phyloP scores from a whole-genome alignment of 2,113 vertebrate genomes.

The Oreochromis spilurus region DNA sequence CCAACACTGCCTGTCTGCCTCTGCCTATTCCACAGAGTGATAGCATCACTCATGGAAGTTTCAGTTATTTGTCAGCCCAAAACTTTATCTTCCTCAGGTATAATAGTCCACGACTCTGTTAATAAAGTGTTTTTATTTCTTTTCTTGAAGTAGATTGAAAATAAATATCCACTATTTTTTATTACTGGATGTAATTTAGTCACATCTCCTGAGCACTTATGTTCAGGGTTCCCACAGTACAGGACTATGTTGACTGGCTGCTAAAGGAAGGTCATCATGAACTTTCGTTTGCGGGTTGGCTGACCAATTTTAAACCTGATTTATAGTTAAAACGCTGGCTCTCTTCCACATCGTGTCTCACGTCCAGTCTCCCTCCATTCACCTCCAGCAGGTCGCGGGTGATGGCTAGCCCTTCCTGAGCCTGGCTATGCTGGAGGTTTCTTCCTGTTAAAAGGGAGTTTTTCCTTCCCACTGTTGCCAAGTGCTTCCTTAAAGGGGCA shows the following conservation, averaged over 20 bases:
- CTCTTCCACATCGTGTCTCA: not conserved
- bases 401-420: not conserved
- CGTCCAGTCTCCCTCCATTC: not conserved
- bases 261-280: not conserved
- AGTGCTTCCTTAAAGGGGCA: not conserved
- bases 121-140: not conserved
- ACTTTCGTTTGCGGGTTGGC: not conserved
- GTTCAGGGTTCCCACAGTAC: not conserved
- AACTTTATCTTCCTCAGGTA: slow-evolving; percentile 51
- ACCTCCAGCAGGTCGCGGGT: not conserved
- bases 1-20: slow-evolving; percentile 47
- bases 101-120: not conserved
- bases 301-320: not conserved
- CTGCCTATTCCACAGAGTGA: slow-evolving; percentile 40
- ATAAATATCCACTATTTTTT: not conserved
- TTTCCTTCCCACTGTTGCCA: not conserved
- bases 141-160: not conserved
- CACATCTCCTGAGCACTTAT: not conserved
- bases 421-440: too few relatives aligned
- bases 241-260: not conserved
- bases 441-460: not conserved
- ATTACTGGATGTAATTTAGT: not conserved
- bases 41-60: slow-evolving; percentile 45
- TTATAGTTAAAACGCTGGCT: not conserved
- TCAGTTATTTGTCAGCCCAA: slow-evolving; percentile 18